Base-by-base conservation (phyloP, 2,888 invertebrate genomes). In the Sussaba pulchella region DNA sequence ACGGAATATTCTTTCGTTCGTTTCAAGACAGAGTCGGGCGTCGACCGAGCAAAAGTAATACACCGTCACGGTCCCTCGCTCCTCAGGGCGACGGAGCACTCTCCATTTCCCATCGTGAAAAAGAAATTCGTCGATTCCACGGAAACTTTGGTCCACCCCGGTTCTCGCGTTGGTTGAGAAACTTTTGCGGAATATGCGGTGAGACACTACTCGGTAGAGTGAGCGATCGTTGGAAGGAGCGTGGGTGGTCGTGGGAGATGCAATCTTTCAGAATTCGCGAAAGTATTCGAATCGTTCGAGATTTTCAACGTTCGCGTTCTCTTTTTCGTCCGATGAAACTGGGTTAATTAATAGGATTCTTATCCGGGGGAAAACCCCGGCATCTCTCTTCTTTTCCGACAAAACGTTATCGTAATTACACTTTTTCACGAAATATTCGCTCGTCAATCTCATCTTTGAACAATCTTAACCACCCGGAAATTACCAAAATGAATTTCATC, bases 111-210 rank as follows among this genome's bases (percentile, higher is more conserved):
- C 61, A 73, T 72, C 61, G 24, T 64, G 67, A 67, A 78, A n/a
- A 67, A 67, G 72, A 72, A 78, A 73, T 78, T 73, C 72, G 78
- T 73, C 72, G 72, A 78, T 72, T 73, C 41, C 72, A 50, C 19
- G 50, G 59, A 78, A 78, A 57, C 72, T 72, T 78, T 78, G 14
- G 63, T 19, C 41, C 24, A 9, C 26, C 4, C 26, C 64, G 47
- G 41, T 50, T 9, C 21, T 19, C 24, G 19, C 31, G 19, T 6
- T 43, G 41, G 57, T 57, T n/a, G 66, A 47, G 59, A 78, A 72
- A 50, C 66, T 78, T 76, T 54, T 24, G n/a, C 43, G 36, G 78
- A 67, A 73, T 78, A 77, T 77, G 59, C 77, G 66, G 45, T 19
- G 57, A 64, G 57, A 47, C 26, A 47, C 14, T 24, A 36, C 31